phyloP scores from a whole-genome alignment of 1,140 invertebrate genomes.

The Nautilus pompilius region DNA sequence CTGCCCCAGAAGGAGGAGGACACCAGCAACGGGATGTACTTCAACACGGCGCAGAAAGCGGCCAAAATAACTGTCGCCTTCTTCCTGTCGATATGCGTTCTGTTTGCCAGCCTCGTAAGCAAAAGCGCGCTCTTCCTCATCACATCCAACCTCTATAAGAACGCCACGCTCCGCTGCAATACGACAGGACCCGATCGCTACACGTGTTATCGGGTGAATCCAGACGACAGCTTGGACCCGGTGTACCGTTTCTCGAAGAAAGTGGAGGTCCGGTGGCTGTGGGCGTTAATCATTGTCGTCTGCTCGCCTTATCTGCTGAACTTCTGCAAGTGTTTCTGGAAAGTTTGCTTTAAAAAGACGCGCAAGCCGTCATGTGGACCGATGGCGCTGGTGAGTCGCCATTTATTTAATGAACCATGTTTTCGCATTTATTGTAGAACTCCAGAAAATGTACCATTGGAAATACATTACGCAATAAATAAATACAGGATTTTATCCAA shows the following conservation, averaged over 20 bases:
- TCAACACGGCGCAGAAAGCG: conserved; percentile 27
- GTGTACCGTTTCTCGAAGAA: conserved; percentile 27
- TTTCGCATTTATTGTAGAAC: no score
- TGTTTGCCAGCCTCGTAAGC: conserved; percentile 31
- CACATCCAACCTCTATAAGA: conserved; percentile 42
- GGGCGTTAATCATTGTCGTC: conserved; percentile 39
- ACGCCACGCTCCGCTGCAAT: conserved; percentile 34
- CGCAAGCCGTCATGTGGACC: conserved; percentile 26
- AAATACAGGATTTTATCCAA: no score
- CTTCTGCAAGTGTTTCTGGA: conserved; percentile 35
- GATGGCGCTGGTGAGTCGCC: conserved; percentile 31
- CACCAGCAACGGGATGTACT: conserved; percentile 25
- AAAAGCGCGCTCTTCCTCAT: conserved; percentile 45
- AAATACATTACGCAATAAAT: no score
- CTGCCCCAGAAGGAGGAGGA: conserved; percentile 18
- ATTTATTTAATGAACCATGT: no score
- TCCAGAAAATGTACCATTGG: no score
- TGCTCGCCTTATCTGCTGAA: conserved; percentile 37
- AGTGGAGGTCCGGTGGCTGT: conserved; percentile 37
- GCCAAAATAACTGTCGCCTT: conserved; percentile 39
- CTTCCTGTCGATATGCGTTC: conserved; percentile 34
- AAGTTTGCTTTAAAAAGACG: conserved; percentile 42
- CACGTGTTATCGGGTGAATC: conserved; percentile 24
- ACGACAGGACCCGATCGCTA: conserved; percentile 11
- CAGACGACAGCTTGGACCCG: conserved; percentile 18